phyloP scores from a whole-genome alignment of 2,113 vertebrate species.

The Takifugu flavidus region DNA sequence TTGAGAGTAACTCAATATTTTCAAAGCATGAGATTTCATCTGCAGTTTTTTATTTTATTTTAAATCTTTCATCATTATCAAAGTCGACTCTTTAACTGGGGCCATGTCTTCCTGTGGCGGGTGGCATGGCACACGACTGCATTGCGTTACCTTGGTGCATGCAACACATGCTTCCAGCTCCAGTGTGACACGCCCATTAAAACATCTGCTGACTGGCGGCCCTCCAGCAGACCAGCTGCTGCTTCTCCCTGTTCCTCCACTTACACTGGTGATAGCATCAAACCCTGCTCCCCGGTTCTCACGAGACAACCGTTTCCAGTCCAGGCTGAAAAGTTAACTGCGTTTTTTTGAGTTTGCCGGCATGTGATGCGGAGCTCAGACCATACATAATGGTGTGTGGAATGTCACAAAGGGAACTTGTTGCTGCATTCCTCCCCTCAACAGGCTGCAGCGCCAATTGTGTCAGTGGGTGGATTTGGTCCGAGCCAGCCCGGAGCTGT shows the following conservation, averaged over 20 bases:
- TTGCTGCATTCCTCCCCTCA: conserved; percentile 69
- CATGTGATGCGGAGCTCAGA: conserved; percentile 55
- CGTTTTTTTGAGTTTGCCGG: conserved; percentile 1
- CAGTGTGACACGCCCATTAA: conserved; percentile 60
- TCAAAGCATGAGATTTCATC: not conserved
- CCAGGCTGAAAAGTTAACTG: no score
- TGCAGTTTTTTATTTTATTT: not conserved
- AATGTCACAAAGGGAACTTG: conserved; percentile 73
- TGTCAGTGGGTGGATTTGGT: conserved; percentile 63
- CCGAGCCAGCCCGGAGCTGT: conserved; percentile 34
- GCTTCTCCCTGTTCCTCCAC: conserved; percentile 40
- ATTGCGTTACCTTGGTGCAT: conserved; percentile 71
- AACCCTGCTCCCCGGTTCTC: not conserved
- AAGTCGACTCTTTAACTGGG: conserved; percentile 3
- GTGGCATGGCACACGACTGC: conserved; percentile 56
- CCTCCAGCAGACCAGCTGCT: conserved; percentile 65
- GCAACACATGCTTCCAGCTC: conserved; percentile 61
- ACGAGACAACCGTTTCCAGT: conserved; percentile 30
- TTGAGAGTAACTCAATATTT: no score
- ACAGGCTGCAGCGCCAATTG: conserved; percentile 69
- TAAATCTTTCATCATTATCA: not conserved
- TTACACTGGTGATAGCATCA: conserved; percentile 42
- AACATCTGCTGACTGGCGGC: conserved; percentile 66
- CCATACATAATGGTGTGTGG: conserved; percentile 61
- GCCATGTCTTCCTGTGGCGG: not conserved